Percentiles rank a stretch among this genome's conserved stretches.
phyloP scores from a whole-genome alignment of 2,113 vertebrate genomes.

The Climacteris rufus region DNA sequence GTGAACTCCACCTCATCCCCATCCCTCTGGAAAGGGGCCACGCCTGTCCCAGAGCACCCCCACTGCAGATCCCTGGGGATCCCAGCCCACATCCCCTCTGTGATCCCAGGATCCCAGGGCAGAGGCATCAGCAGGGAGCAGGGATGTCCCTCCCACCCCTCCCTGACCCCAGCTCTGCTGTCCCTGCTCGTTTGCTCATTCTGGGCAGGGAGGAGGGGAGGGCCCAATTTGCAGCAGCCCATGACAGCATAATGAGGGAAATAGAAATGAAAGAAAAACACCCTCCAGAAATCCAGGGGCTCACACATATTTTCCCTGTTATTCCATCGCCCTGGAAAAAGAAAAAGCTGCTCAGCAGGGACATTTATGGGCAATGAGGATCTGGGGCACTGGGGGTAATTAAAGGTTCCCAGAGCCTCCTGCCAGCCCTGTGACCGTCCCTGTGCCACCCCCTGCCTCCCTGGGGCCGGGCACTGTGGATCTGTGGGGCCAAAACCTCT shows the following conservation, averaged over 20 bases:
- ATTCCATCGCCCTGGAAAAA: conserved; percentile 53
- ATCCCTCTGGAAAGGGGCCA: not conserved
- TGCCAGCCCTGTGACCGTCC: too few relatives aligned
- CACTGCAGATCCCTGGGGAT: not conserved
- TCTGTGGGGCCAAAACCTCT: not conserved
- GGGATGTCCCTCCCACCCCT: not conserved
- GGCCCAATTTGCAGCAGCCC: conserved; percentile 5
- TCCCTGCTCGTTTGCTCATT: not conserved
- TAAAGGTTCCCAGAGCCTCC: conserved; percentile 11
- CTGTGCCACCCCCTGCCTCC: not conserved
- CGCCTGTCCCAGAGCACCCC: not conserved
- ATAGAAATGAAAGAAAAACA: conserved; percentile 62
- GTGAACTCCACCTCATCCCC: not conserved
- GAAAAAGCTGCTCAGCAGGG: conserved; percentile 60
- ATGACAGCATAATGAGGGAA: conserved; percentile 54
- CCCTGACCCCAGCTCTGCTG: not conserved
- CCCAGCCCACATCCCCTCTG: not conserved
- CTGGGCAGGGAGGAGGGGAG: not conserved
- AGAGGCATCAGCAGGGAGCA: not conserved
- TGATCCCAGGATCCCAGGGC: not conserved
- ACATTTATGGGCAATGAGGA: conserved; percentile 61
- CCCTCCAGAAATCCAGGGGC: not conserved
- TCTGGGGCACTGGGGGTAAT: not conserved
- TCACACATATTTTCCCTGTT: conserved; percentile 54
- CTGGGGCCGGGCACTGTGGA: accelerated